Evolutionary conservation across 2,797 vertebrate species (phyloP).

Genomic region (Tokudaia tokunoshimensis): DNA sequence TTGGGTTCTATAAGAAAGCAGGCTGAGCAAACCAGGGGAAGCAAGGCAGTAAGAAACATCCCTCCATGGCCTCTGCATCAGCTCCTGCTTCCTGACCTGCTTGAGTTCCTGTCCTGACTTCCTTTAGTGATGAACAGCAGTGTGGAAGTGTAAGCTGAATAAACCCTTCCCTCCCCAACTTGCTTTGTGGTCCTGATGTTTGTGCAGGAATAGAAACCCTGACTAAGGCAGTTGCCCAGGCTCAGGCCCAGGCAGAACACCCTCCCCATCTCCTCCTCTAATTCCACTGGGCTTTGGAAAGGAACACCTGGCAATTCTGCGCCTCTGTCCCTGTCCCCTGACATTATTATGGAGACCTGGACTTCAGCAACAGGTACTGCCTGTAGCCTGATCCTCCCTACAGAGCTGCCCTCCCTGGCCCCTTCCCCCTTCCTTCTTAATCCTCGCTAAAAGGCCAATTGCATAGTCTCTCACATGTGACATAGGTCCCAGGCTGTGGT

Average conservation of each 20-base stretch:
- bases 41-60: no score
- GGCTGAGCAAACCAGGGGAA: no score
- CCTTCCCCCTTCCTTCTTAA: neutral
- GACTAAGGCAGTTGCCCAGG: neutral
- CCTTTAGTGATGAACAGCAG: no score
- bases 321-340: neutral
- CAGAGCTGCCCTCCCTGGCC: neutral
- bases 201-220: no score
- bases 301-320: neutral
- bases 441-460: neutral
- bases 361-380: neutral
- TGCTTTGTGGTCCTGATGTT: no score
- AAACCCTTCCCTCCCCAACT: no score
- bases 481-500: neutral
- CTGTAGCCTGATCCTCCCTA: neutral
- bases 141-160: no score
- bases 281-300: neutral
- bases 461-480: neutral
- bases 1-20: no score
- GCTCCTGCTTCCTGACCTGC: no score
- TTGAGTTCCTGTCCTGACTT: no score
- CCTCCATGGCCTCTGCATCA: no score
- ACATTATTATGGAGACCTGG: neutral
- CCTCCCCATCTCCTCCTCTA: neutral
- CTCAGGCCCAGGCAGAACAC: rapidly evolving